phyloP scores from a whole-genome alignment of 2,113 vertebrate species.

The Actinemys pallida region DNA sequence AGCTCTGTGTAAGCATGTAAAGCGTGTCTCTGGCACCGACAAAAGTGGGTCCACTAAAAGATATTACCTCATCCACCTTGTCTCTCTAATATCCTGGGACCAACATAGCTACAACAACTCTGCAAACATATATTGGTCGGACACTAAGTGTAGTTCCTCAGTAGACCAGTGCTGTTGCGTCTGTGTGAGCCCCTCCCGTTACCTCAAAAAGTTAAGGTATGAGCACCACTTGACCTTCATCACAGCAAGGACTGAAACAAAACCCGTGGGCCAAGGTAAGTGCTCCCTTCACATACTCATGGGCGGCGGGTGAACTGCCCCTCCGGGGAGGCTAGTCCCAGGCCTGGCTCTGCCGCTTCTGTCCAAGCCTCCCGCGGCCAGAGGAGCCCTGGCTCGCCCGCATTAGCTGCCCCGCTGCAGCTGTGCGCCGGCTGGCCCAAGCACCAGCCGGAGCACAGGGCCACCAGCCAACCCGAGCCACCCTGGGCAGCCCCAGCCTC shows the following conservation, averaged over 20 bases:
- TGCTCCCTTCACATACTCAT: not conserved
- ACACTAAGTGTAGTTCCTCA: not conserved
- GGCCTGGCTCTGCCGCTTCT: no score
- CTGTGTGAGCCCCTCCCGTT: not conserved
- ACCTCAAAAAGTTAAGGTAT: not conserved
- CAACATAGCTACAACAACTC: not conserved
- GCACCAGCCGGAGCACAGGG: no score
- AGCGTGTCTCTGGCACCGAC: not conserved
- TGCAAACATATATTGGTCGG: not conserved
- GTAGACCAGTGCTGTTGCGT: not conserved
- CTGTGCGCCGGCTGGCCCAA: no score
- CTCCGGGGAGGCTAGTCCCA: no score
- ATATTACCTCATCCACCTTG: not conserved
- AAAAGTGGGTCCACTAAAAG: not conserved
- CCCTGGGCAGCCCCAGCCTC: not conserved
- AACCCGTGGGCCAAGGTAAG: not conserved
- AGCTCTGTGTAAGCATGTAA: not conserved
- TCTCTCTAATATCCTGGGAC: not conserved
- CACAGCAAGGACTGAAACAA: not conserved
- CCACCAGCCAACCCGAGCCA: not conserved
- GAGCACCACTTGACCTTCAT: not conserved
- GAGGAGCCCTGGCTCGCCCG: no score
- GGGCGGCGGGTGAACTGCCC: no score
- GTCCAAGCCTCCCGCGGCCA: no score
- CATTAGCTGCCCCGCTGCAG: no score